phyloP scores from a whole-genome alignment of 2,797 vertebrate species.

The Spheniscus humboldti region DNA sequence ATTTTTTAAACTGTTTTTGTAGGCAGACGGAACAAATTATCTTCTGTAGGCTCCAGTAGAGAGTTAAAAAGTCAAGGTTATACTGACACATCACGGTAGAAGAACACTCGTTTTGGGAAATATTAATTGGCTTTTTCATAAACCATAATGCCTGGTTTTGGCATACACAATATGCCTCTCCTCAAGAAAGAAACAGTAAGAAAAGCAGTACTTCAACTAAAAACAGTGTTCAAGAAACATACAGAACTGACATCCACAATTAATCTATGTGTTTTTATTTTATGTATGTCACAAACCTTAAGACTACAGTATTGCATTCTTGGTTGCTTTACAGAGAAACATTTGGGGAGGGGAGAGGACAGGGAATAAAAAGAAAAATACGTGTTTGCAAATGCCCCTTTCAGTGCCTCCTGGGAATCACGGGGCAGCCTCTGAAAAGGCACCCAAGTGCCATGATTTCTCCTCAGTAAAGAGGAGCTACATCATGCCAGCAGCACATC shows the following conservation, averaged over 20 bases:
- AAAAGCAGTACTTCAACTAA: neutral
- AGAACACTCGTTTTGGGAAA: neutral
- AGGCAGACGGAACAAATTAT: neutral
- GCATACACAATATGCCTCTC: neutral
- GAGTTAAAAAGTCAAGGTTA: neutral
- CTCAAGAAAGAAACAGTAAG: neutral
- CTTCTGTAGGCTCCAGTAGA: neutral
- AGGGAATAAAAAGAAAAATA: neutral
- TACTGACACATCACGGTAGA: neutral
- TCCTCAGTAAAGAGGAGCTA: neutral
- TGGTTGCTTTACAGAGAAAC: neutral
- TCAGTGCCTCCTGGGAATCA: neutral
- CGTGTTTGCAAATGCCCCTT: neutral
- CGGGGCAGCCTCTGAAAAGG: fast-evolving
- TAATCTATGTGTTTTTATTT: neutral
- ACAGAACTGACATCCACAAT: neutral
- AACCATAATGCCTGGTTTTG: neutral
- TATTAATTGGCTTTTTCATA: neutral
- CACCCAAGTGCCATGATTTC: fast-evolving
- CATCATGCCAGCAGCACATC: fast-evolving
- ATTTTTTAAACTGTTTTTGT: neutral
- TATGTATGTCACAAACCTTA: neutral
- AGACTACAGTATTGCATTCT: neutral
- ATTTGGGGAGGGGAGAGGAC: neutral
- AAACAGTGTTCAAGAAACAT: neutral